phyloP scores from a whole-genome alignment of 2,797 vertebrate genomes.

The Coluber constrictor region DNA sequence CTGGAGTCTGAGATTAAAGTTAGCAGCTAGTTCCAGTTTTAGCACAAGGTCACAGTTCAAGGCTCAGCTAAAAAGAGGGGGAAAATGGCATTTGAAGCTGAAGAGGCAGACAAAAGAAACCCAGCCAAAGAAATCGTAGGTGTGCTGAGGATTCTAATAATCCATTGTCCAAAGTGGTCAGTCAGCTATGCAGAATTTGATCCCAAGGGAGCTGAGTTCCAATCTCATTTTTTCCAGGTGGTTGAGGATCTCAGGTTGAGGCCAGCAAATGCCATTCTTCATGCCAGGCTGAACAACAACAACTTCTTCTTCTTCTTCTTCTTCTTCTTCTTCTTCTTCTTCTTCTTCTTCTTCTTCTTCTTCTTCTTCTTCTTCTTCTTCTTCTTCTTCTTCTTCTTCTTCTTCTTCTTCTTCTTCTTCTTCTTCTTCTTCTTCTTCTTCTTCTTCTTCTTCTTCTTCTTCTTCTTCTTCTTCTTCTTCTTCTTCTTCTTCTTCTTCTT shows the following conservation, averaged over 20 bases:
- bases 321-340: neutral
- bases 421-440: neutral
- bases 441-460: neutral
- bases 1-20: constrained; percentile 21
- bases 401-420: neutral
- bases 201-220: neutral
- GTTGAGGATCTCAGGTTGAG: neutral
- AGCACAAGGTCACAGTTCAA: constrained; percentile 22
- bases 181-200: neutral
- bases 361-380: neutral
- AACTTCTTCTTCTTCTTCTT: neutral
- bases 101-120: constrained; percentile 20
- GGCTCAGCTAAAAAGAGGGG: constrained; percentile 1
- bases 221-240: neutral
- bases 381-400: neutral
- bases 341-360: neutral
- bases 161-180: neutral
- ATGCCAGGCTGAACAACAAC: no score
- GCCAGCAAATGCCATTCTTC: neutral
- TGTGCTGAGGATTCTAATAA: constrained; percentile 28
- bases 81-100: neutral
- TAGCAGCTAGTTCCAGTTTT: neutral
- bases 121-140: constrained; percentile 1
- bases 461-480: no score
- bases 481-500: neutral